phyloP scores from a whole-genome alignment of 2,888 invertebrate genomes.

The Amiota mariae region DNA sequence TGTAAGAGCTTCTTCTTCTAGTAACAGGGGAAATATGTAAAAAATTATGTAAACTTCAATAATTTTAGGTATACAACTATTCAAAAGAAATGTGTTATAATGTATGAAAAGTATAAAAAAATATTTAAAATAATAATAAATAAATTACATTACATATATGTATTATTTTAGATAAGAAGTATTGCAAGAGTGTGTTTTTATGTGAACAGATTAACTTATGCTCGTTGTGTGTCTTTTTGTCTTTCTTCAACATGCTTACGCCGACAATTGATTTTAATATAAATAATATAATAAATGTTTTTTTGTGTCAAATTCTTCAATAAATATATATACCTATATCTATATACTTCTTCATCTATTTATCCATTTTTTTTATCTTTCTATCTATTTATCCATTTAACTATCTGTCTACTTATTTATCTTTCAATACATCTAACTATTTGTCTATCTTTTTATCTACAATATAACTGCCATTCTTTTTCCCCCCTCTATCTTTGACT shows the following conservation, averaged over 20 bases:
- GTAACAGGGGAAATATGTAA: too few relatives aligned
- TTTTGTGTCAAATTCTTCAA: background rate
- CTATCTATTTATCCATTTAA: background rate
- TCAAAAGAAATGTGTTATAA: too few relatives aligned
- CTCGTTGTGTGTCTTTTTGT: conserved; percentile 68
- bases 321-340: conserved; percentile 25
- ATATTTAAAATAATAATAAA: too few relatives aligned
- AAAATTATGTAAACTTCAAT: too few relatives aligned
- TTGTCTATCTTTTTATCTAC: too few relatives aligned
- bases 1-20: too few relatives aligned
- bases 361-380: conserved; percentile 34
- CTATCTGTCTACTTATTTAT: conserved; percentile 21
- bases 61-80: too few relatives aligned
- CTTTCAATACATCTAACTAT: background rate
- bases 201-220: conserved; percentile 64
- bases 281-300: too few relatives aligned
- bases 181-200: conserved; percentile 15
- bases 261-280: conserved; percentile 32
- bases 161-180: background rate
- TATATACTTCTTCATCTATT: conserved; percentile 9
- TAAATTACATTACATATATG: too few relatives aligned
- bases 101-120: too few relatives aligned
- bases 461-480: too few relatives aligned
- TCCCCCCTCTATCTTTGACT: too few relatives aligned
- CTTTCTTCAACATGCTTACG: conserved; percentile 63